Evolutionary conservation across 1,140 invertebrate species (phyloP), one percentile per base, ranked within the genome.

Genomic region (Bombus sylvicola): DNA sequence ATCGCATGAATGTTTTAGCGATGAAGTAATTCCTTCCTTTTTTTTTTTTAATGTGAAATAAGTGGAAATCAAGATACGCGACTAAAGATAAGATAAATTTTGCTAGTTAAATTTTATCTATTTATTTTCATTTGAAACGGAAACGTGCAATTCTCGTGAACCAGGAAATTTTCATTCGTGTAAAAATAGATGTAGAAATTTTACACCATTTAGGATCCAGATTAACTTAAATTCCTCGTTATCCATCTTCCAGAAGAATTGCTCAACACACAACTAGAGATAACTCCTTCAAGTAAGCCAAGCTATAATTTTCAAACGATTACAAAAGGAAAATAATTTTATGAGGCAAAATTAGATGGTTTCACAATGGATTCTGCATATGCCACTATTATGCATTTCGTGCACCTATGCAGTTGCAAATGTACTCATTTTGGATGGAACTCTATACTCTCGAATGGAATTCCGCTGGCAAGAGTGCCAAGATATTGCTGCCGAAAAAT

Each of bases 281-380:
- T 71, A 71, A 71, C 68, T 71, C 68, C 68, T 71, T 74, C 73
- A 34, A 47, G 73, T 28, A 25, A 53, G 73, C 39, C 13, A 39
- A 25, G 25, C 68, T 74, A 13, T 74, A 74, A 74, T 74, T 31
- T 74, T 15, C 43, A 34, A 47, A 47, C 41, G 73, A 47, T 74
- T 74, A 47, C 73, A 74, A 74, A 74, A 74, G 73, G 41, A 47
- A 34, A 39, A 74, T 74, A 53, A 74, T 74, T 74, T 74, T 74
- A 74, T 74, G 73, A 74, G 73, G 41, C 43, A 47, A 47, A 47
- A 74, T 74, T 74, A 74, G 73, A 74, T 47, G 41, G 31, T 74
- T 74, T 74, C 73, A 74, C 73, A 74, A 74, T 74, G 73, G 73
- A 74, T 74, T 71, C 37, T 39, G 68, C 68, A 47, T 74, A 34